These are phyloP conservation scores for Chauna torquata DNA, from an alignment of 2,113 vertebrate species.

Conservation along the genomic window DNA sequence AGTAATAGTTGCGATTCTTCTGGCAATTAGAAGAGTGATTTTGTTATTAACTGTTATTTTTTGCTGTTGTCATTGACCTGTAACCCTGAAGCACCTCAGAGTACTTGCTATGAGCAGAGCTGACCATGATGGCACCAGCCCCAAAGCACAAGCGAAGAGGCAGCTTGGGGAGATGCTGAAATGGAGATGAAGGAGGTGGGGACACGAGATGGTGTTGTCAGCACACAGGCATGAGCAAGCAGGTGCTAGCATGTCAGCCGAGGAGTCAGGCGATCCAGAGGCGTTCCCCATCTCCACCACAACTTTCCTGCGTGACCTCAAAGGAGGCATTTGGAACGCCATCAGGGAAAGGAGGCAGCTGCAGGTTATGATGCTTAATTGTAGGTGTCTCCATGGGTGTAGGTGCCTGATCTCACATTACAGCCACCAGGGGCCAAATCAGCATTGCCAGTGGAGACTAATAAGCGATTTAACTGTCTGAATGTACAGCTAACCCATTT, in stretches of 20 bases:
- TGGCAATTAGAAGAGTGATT: background rate
- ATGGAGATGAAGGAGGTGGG: background rate
- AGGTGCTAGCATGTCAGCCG: rapidly evolving
- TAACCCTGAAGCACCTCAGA: background rate
- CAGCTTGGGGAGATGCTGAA: background rate
- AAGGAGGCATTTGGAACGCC: background rate
- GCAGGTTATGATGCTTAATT: background rate
- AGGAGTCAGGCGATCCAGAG: background rate
- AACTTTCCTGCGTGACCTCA: background rate
- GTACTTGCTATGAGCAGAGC: background rate
- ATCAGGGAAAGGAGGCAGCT: background rate
- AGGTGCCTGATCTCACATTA: background rate
- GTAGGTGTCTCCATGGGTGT: background rate
- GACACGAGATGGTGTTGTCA: rapidly evolving
- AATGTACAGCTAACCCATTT: background rate
- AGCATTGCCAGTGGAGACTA: background rate
- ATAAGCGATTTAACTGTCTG: background rate
- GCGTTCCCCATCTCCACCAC: background rate
- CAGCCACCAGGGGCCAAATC: background rate
- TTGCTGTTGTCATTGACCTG: background rate
- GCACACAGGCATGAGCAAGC: background rate
- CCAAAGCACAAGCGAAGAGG: background rate
- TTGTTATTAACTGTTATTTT: background rate
- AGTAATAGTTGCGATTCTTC: background rate
- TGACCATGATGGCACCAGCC: background rate